These are phyloP conservation scores for Nerophis lumbriciformis DNA, from an alignment of 2,113 vertebrate genomes.

Conservation along the genomic window DNA sequence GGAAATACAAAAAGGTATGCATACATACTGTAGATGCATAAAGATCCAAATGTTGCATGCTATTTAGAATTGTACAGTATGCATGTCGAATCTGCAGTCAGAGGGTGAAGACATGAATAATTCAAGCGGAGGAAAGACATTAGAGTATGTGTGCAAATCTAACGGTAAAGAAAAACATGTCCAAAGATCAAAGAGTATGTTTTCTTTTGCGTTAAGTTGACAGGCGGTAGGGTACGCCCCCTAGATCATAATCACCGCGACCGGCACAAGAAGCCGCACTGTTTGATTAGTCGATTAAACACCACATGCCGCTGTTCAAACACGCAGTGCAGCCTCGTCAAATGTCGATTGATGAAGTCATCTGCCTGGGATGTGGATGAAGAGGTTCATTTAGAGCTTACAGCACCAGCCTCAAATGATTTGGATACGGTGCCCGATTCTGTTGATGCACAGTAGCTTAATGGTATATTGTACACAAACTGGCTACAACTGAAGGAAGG, in stretches of 20 bases:
- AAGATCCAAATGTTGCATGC: too few species aligned
- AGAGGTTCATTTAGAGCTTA: slow-evolving; percentile 2
- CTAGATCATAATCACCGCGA: not conserved
- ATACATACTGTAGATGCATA: too few species aligned
- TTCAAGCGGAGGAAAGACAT: not conserved
- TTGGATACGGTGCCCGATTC: not conserved
- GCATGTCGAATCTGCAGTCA: not conserved
- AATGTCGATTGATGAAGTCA: slow-evolving; percentile 17
- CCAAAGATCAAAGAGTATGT: not conserved
- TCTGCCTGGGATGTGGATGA: slow-evolving; percentile 3
- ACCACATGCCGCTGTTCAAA: slow-evolving; percentile 29
- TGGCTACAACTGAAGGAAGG: too few species aligned
- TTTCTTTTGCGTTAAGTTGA: not conserved
- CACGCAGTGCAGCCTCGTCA: slow-evolving; percentile 17
- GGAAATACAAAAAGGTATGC: not conserved
- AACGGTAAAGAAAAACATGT: not conserved
- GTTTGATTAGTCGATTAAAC: slow-evolving; percentile 47
- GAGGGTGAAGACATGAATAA: not conserved
- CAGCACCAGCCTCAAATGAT: not conserved
- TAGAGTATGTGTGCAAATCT: not conserved
- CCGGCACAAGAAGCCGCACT: slow-evolving; percentile 13
- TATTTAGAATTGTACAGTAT: too few species aligned
- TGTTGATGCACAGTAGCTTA: not conserved
- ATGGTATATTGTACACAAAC: not conserved
- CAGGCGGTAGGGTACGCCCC: too few species aligned